Evolutionary conservation across 2,113 vertebrate species (phyloP).

Genomic region (Tautogolabrus adspersus): DNA sequence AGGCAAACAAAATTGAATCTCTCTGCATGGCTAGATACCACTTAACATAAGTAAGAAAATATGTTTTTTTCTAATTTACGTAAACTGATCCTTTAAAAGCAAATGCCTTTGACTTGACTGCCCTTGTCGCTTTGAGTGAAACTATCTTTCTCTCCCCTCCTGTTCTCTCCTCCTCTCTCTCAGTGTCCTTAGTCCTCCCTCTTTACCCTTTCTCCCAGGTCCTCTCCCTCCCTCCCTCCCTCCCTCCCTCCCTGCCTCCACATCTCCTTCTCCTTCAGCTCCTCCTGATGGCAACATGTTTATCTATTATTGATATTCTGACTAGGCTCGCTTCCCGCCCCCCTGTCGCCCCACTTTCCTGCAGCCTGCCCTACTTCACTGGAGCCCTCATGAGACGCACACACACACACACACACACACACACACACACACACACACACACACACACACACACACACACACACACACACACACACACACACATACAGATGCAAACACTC

Average conservation of each 20-base stretch:
- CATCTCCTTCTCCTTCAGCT: conserved; percentile 42
- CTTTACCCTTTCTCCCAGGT: conserved; percentile 42
- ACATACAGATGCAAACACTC: conserved; percentile 29
- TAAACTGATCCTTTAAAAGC: conserved; percentile 42
- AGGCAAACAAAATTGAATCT: background rate
- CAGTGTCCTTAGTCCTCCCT: conserved; percentile 47
- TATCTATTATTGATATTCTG: conserved; percentile 82
- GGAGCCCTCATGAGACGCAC: conserved; percentile 66
- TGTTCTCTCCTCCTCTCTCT: background rate
- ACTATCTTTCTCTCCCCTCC: conserved; percentile 3
- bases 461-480: background rate
- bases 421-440: conserved; percentile 13
- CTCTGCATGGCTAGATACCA: background rate
- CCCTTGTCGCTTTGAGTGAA: background rate
- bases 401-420: conserved; percentile 25
- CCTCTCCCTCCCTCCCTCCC: conserved; percentile 24
- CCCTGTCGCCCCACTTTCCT: conserved; percentile 78
- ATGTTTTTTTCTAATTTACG: conserved; percentile 17
- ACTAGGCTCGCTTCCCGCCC: conserved; percentile 71
- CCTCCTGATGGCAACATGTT: conserved; percentile 76
- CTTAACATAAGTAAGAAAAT: conserved; percentile 7
- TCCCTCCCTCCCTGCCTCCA: conserved; percentile 17
- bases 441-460: background rate
- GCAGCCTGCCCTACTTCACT: conserved; percentile 78
- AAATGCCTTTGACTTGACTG: conserved; percentile 6